phyloP scores from a whole-genome alignment of 2,888 invertebrate species.

The Xestobium rufovillosum region DNA sequence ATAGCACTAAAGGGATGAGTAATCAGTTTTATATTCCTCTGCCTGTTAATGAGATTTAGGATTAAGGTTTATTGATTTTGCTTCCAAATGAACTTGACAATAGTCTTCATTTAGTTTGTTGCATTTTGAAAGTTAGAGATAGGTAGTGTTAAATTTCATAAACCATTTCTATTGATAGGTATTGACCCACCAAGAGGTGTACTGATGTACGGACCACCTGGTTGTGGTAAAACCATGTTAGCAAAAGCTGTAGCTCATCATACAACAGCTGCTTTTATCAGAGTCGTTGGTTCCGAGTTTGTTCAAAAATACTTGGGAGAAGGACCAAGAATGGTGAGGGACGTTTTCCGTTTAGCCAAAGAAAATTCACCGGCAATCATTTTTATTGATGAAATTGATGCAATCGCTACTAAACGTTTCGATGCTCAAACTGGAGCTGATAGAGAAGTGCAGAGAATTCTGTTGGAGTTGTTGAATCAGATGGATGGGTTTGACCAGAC shows the following conservation, averaged over 20 bases:
- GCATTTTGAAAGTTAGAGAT: too few species aligned
- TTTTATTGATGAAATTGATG: conserved; percentile 99
- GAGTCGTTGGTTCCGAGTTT: conserved; percentile 98
- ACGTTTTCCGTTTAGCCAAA: conserved; percentile 97
- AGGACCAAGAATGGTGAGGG: conserved; percentile 98
- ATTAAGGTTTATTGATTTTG: too few species aligned
- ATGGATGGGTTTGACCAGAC: conserved; percentile 99
- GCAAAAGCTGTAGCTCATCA: conserved; percentile 99
- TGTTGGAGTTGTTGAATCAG: conserved; percentile 94
- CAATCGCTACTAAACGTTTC: conserved; percentile 97
- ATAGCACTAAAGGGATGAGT: too few species aligned
- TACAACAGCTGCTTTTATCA: conserved; percentile 97
- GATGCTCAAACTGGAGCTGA: conserved; percentile 99
- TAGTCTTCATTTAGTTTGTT: too few species aligned
- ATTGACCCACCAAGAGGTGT: conserved; percentile 61
- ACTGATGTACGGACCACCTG: conserved; percentile 98
- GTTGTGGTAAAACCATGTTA: conserved; percentile 99
- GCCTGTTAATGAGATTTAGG: too few species aligned
- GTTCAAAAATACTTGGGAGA: conserved; percentile 99
- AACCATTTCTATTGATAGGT: too few species aligned
- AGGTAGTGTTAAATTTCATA: too few species aligned
- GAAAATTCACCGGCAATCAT: conserved; percentile 99
- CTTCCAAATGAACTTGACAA: too few species aligned
- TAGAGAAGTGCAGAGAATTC: conserved; percentile 95
- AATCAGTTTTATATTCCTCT: too few species aligned